phyloP scores from a whole-genome alignment of 2,888 invertebrate species.

The Morinoia aosen region DNA sequence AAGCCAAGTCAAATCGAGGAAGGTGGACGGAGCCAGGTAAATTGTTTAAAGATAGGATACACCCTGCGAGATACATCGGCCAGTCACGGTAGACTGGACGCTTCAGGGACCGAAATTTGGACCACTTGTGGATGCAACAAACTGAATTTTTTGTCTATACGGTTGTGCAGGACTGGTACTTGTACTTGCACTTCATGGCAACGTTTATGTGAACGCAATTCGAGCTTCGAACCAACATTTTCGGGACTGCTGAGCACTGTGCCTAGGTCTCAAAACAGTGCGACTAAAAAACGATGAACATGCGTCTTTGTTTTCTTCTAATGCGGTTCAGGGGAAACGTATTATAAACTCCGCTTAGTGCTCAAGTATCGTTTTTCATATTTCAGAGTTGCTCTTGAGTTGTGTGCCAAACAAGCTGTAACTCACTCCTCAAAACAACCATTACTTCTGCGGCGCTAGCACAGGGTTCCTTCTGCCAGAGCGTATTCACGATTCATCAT shows the following conservation, averaged over 20 bases:
- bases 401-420: not conserved
- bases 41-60: constrained; percentile 1
- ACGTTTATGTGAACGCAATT: not conserved
- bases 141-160: not conserved
- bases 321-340: not conserved
- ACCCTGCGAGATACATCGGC: not conserved
- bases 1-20: constrained; percentile 42
- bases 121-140: not conserved
- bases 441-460: not conserved
- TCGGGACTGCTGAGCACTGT: not conserved
- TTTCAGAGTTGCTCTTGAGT: not conserved
- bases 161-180: not conserved
- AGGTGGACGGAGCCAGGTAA: constrained; percentile 33
- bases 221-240: not conserved
- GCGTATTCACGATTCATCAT: constrained; percentile 18
- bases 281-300: not conserved
- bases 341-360: not conserved
- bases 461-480: not conserved
- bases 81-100: constrained; percentile 24
- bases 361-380: not conserved
- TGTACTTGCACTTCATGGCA: not conserved
- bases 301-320: not conserved
- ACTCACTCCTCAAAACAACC: not conserved
- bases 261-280: not conserved
- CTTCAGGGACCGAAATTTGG: not conserved